Evolutionary conservation across 2,797 vertebrate species (phyloP), one percentile per base, ranked within the genome.

Genomic region (Pelobates cultripes): DNA sequence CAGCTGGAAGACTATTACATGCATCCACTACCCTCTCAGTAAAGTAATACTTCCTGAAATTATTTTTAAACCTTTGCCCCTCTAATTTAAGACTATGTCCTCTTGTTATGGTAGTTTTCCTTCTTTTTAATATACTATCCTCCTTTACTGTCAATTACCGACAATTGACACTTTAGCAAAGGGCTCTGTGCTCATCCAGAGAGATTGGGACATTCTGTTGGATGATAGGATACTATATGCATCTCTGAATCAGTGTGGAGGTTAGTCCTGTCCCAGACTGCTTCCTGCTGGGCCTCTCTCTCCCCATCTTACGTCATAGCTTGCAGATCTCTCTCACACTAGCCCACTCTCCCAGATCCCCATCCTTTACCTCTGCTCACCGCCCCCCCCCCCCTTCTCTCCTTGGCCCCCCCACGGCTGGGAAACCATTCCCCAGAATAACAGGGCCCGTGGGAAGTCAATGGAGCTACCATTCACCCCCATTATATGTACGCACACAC

Each of bases 261-360:
- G 60, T 14, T 43, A 61, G 70, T 71, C 77, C 84, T 86, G 55
- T 79, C 15, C 53, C 51, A 13, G 51, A 10, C 14, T n/a, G 17
- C 70, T 79, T 79, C 77, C 77, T 75, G 77, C 72, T n/a, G 71
- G 77, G 53, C 76, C 81, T 81, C 80, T 74, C 75, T 80, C 86
- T 61, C 92, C 92, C 90, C 87, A 88, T 87, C 89, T 90, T 6
- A 10, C 86, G 74, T 85, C 57, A n/a, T 78, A 84, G 88, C 79
- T 60, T 85, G 84, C 89, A 89, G 89, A 73, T 51, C 79, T 55
- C 69, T 73, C 83, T 55, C 74, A 73, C 69, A 81, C 91, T 86
- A 84, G 81, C 60, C 83, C 83, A 82, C 43, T 73, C 69, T 75
- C 71, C 71, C 81, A 83, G 63, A 74, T 61, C 64, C 81, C 51